Percentiles rank a stretch among this genome's conserved stretches.
Evolutionary conservation across 2,113 vertebrate genomes (phyloP).

Genomic region (Centropristis striata): DNA sequence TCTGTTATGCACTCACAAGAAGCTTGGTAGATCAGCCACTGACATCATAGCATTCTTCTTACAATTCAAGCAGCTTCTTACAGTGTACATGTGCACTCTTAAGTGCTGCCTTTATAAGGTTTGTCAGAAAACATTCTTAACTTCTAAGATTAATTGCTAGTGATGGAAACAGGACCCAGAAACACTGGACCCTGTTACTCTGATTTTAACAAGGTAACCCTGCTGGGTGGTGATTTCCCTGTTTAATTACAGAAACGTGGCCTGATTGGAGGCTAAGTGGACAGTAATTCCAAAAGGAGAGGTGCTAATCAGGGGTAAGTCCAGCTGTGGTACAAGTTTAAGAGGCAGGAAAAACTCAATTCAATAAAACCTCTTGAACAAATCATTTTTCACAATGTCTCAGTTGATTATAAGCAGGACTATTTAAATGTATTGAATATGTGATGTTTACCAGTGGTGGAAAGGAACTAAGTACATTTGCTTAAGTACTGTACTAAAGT

Average conservation of each 20-base stretch:
- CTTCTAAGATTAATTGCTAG: not conserved
- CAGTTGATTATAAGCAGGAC: not conserved
- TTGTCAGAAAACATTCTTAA: not conserved
- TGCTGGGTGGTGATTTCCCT: not conserved
- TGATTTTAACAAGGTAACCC: not conserved
- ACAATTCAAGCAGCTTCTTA: no score
- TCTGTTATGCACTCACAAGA: no score
- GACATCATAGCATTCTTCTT: no score
- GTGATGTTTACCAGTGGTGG: not conserved
- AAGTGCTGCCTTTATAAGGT: not conserved
- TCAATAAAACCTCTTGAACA: not conserved
- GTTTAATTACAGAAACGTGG: not conserved
- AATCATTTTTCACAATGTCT: not conserved
- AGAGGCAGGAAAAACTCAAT: no score
- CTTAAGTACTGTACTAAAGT: no score
- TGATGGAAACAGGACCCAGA: not conserved
- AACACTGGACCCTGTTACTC: not conserved
- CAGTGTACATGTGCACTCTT: no score
- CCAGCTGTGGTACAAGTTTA: not conserved
- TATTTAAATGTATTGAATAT: not conserved
- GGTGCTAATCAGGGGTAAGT: not conserved
- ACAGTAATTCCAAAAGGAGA: not conserved
- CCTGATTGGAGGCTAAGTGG: not conserved
- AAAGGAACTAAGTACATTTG: no score
- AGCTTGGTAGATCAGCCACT: no score